Evolutionary conservation across 2,888 invertebrate species (phyloP).

Genomic region (Taphrorychus bicolor): DNA sequence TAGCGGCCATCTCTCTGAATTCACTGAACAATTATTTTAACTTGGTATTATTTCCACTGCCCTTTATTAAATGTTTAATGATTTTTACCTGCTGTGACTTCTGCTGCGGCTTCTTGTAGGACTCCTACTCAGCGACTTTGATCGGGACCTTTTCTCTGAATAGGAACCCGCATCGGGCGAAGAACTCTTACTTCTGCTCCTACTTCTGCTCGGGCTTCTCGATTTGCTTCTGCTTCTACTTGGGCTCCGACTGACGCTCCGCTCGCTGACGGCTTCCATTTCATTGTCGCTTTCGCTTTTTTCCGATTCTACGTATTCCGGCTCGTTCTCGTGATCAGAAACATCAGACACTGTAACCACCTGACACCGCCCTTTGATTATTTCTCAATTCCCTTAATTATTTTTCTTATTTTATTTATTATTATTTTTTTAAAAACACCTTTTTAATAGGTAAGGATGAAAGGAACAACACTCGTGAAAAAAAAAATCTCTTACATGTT

Average conservation of each 20-base stretch:
- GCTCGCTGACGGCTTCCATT: slow-evolving; percentile 19
- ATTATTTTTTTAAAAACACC: too few relatives aligned
- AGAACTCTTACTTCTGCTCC: slow-evolving; percentile 39
- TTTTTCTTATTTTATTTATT: too few relatives aligned
- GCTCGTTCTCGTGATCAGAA: slow-evolving; percentile 43
- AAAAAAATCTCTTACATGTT: slow-evolving; percentile 13
- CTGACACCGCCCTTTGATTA: slow-evolving; percentile 2
- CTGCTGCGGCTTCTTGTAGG: slow-evolving; percentile 52
- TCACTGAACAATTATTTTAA: too few relatives aligned
- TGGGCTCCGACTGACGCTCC: slow-evolving; percentile 38
- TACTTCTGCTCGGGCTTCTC: slow-evolving; percentile 21
- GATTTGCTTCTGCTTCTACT: slow-evolving; percentile 43
- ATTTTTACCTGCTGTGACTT: slow-evolving; percentile 49
- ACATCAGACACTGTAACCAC: slow-evolving; percentile 58
- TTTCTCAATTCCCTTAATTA: not conserved
- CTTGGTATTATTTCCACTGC: too few relatives aligned
- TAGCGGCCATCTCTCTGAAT: too few relatives aligned
- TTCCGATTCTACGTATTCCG: slow-evolving; percentile 23
- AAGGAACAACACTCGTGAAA: too few relatives aligned
- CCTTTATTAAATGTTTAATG: too few relatives aligned
- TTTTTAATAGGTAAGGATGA: too few relatives aligned
- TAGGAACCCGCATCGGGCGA: slow-evolving; percentile 51
- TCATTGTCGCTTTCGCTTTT: slow-evolving; percentile 36
- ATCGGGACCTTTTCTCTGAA: slow-evolving; percentile 28
- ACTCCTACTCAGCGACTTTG: slow-evolving; percentile 58